These are phyloP conservation scores for Antheraea assamensis DNA, from an alignment of 2,888 invertebrate genomes.

Conservation along the genomic window DNA sequence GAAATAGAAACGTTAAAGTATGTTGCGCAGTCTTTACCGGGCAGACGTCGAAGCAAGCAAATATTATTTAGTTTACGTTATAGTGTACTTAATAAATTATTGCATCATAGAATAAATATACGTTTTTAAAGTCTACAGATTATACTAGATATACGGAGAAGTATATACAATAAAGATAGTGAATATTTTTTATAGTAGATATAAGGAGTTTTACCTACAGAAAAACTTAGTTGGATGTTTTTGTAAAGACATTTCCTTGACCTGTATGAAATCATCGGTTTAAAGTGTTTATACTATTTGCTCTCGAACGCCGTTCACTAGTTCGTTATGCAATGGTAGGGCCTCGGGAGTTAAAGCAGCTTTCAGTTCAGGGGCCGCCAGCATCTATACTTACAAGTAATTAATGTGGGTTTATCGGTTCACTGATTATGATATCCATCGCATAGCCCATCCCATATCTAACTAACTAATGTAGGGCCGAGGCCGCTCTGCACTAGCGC, in stretches of 20 bases:
- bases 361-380: constrained; percentile 52
- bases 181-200: background rate
- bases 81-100: background rate
- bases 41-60: background rate
- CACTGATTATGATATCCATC: constrained; percentile 57
- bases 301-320: constrained; percentile 59
- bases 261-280: constrained; percentile 72
- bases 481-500: constrained; percentile 42
- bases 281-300: constrained; percentile 59
- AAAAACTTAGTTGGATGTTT: constrained; percentile 43
- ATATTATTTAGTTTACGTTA: background rate
- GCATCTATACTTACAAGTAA: constrained; percentile 39
- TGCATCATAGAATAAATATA: background rate
- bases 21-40: background rate
- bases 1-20: background rate
- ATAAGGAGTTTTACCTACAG: background rate
- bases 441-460: constrained; percentile 40
- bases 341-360: constrained; percentile 41
- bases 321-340: constrained; percentile 59
- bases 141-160: background rate
- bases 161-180: background rate
- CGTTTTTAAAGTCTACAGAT: background rate
- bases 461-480: constrained; percentile 52
- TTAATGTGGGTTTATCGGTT: constrained; percentile 49
- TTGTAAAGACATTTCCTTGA: constrained; percentile 68